phyloP scores from a whole-genome alignment of 2,797 vertebrate genomes.

The Brachyalestes nurse region DNA sequence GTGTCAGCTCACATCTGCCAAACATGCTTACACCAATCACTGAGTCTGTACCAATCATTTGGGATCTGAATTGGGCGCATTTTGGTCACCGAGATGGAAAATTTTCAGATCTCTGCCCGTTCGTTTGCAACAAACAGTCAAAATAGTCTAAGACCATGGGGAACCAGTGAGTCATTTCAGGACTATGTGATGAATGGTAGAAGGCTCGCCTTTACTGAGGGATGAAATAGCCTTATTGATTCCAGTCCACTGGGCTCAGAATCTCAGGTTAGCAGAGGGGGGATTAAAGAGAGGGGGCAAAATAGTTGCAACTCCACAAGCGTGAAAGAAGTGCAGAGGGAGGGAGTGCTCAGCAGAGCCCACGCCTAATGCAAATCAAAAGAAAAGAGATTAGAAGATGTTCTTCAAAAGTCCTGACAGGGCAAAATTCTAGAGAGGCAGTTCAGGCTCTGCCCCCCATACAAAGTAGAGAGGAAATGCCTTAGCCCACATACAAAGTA shows the following conservation, averaged over 20 bases:
- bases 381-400: conserved; percentile 69
- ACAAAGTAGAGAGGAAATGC: conserved; percentile 39
- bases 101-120: background rate
- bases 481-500: conserved; percentile 36
- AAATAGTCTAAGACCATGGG: conserved; percentile 1
- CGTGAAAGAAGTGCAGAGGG: conserved; percentile 36
- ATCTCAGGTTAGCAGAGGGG: conserved; percentile 52
- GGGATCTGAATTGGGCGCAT: too few relatives aligned
- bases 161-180: background rate
- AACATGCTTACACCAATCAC: too few relatives aligned
- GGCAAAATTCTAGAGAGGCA: conserved; percentile 59
- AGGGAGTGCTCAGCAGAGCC: conserved; percentile 41
- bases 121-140: background rate
- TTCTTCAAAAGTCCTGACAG: conserved; percentile 63
- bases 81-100: too few relatives aligned
- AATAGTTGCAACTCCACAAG: conserved; percentile 43
- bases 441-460: conserved; percentile 15
- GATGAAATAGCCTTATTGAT: conserved; percentile 36
- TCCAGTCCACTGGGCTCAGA: conserved; percentile 45
- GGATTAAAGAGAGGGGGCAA: conserved; percentile 47
- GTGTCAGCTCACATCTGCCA: too few relatives aligned
- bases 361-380: conserved; percentile 47
- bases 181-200: background rate
- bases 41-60: too few relatives aligned
- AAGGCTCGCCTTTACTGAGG: conserved; percentile 17